Evolutionary conservation across 2,113 vertebrate genomes (phyloP).

Genomic region (Thryonomys swinderianus): DNA sequence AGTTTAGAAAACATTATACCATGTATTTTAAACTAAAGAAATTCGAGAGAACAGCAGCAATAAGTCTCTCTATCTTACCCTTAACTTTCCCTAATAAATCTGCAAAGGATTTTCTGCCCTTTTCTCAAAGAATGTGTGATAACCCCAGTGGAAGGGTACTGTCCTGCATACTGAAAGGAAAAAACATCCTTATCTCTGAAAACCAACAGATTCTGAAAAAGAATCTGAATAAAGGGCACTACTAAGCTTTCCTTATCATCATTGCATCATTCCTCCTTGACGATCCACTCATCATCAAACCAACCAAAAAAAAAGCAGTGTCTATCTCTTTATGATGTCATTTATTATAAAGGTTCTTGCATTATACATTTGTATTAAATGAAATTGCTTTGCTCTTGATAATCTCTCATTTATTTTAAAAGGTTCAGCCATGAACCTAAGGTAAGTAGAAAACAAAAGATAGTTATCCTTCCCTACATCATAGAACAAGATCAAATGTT

Average conservation of each 20-base stretch:
- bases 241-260: no score
- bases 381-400: neutral
- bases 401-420: neutral
- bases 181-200: neutral
- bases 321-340: neutral
- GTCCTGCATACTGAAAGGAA: neutral
- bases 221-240: neutral
- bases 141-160: no score
- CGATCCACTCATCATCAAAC: neutral
- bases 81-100: neutral
- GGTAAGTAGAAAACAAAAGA: neutral
- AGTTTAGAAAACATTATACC: rapidly evolving
- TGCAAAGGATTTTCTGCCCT: neutral
- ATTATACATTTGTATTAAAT: neutral
- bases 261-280: neutral
- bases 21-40: neutral
- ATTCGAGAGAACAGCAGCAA: neutral
- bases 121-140: neutral
- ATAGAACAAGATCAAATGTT: neutral
- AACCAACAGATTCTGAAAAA: neutral
- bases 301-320: neutral
- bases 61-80: neutral
- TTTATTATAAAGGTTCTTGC: neutral
- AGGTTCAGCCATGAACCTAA: neutral
- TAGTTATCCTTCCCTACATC: neutral